Evolutionary conservation across 2,888 invertebrate species (phyloP).

Genomic region (Mycogona germanica): DNA sequence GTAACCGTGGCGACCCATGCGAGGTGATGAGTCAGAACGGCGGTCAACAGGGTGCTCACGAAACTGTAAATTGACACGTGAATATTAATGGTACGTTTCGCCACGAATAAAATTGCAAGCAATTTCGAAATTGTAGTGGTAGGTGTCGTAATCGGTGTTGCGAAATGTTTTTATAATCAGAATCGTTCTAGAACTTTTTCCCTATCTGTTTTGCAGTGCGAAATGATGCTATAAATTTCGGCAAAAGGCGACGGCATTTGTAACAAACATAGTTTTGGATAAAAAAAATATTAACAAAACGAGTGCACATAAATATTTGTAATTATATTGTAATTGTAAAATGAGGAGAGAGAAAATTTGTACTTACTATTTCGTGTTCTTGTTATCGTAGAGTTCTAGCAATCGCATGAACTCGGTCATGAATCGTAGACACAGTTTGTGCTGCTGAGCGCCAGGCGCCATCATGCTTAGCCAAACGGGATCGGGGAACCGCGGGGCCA

Average conservation of each 20-base stretch:
- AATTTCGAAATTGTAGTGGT: no score
- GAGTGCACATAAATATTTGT: no score
- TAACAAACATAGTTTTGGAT: neutral
- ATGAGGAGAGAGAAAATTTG: conserved; percentile 6
- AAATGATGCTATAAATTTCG: no score
- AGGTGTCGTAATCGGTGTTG: no score
- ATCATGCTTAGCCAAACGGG: conserved; percentile 54
- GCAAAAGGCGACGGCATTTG: conserved; percentile 8
- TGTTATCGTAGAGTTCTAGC: conserved; percentile 51
- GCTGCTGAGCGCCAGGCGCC: conserved; percentile 38
- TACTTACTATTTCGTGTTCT: conserved; percentile 80
- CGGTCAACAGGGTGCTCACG: conserved; percentile 75
- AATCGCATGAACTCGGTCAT: conserved; percentile 33
- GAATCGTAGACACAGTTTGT: conserved; percentile 32
- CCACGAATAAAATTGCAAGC: no score
- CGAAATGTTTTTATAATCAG: no score
- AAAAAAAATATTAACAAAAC: neutral
- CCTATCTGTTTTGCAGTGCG: no score
- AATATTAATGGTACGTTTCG: no score
- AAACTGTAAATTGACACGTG: conserved; percentile 72
- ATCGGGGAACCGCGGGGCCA: conserved; percentile 49
- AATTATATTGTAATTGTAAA: neutral
- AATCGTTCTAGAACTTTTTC: no score
- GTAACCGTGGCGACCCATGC: conserved; percentile 78
- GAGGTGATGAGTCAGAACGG: conserved; percentile 75